Conservation (phyloP, 2,113 vertebrate species). For the Hippocampus barbouri region DNA sequence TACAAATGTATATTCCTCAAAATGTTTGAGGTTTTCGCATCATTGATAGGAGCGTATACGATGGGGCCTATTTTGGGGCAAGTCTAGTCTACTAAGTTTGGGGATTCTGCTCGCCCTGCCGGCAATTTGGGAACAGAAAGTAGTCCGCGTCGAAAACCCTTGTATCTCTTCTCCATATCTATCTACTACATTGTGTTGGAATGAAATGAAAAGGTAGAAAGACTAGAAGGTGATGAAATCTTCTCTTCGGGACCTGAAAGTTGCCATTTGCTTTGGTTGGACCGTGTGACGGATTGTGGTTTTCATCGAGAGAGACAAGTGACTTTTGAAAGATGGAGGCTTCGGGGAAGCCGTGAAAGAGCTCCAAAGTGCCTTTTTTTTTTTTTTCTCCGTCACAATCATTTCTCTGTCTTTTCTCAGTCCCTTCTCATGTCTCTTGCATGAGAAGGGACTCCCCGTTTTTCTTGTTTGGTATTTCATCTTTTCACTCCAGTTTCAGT, state of each 20-base stretch:
- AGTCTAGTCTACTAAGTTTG: no score
- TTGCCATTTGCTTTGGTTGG: constrained; percentile 12
- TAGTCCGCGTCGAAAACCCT: no score
- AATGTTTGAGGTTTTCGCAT: background rate
- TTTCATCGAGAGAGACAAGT: constrained; percentile 43
- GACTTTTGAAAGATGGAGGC: constrained; percentile 15
- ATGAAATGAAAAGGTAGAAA: constrained; percentile 3
- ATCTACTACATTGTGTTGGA: background rate
- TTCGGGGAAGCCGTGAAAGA: constrained; percentile 18
- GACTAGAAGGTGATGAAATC: background rate
- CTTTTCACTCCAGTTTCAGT: background rate
- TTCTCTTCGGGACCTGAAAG: background rate
- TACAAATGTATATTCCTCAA: background rate
- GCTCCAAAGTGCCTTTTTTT: constrained; percentile 7
- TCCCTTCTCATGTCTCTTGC: constrained; percentile 2
- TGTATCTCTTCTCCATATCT: background rate
- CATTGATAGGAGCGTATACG: background rate
- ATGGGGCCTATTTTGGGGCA: no score
- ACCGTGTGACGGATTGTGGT: constrained; percentile 42
- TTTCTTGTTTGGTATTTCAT: background rate
- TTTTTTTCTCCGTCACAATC: background rate
- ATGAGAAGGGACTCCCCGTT: background rate
- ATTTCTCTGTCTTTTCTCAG: constrained; percentile 2
- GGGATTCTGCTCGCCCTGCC: no score
- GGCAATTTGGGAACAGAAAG: no score